Percentiles rank a stretch among this genome's conserved stretches.
Evolutionary conservation across 2,888 invertebrate species (phyloP).

Genomic region (Eudasyphora cyanicolor): DNA sequence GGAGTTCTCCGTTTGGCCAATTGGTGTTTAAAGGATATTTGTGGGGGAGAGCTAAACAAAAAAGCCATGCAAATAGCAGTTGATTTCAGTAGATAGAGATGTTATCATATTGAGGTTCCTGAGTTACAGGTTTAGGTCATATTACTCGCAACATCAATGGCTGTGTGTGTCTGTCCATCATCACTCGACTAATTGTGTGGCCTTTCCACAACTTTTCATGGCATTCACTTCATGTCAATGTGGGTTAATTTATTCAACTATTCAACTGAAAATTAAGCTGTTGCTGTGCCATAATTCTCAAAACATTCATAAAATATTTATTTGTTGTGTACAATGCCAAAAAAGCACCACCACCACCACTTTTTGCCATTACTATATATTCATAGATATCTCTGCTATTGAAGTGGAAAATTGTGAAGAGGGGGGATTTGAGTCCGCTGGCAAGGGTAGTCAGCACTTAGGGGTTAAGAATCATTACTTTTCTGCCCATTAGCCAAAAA

Average conservation of each 20-base stretch:
- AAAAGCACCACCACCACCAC: not conserved
- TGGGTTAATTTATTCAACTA: conserved; percentile 46
- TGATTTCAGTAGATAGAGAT: no score
- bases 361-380: not conserved
- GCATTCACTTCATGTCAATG: conserved; percentile 31
- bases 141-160: no score
- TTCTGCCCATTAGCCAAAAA: conserved; percentile 38
- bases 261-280: conserved; percentile 23
- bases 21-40: no score
- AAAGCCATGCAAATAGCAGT: no score
- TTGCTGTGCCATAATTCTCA: not conserved
- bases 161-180: not conserved
- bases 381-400: not conserved
- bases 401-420: not conserved
- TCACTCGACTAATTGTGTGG: not conserved
- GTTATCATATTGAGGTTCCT: no score
- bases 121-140: no score
- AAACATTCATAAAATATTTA: conserved; percentile 29
- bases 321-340: not conserved
- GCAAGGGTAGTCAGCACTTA: no score
- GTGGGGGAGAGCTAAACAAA: no score
- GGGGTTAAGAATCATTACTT: conserved; percentile 15
- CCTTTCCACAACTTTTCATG: not conserved
- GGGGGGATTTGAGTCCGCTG: no score
- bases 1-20: not conserved